Evolutionary conservation across 2,888 invertebrate species (phyloP), one percentile per base, ranked within the genome.

Genomic region (Frankliniella fusca): DNA sequence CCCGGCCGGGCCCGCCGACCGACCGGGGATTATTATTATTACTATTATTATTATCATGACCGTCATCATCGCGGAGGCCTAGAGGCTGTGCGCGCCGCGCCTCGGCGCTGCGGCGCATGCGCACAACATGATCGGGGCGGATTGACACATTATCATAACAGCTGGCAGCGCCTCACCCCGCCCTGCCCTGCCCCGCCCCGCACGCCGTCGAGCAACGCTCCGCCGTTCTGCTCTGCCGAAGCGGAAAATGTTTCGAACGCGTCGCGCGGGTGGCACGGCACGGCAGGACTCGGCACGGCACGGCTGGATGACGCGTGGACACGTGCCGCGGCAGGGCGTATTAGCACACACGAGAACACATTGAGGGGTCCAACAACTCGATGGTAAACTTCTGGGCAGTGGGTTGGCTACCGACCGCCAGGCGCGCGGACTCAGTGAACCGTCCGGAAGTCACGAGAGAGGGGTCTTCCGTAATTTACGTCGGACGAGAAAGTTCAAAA

Each of bases 111-210:
- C 38, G 10, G 54, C 54, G 20, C 18, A 54, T 18, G 61, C 61
- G 27, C 70, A 27, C 70, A 11, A 23, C 70, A 76, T 27, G 70
- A 76, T 76, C 70, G 70, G 70, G 23, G 23, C 70, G 12, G 70
- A 76, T 76, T 76, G 70, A 76, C 70, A 76, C 70, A 76, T 76
- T 76, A 76, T 76, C 70, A 76, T 76, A 76, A 76, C 70, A 76
- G 70, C 70, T 76, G 70, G 12, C 1, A 1, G 5, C 54, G 61
- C 61, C 20, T 18, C 61, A 15, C 61, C 20, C 61, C 20, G 15
- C 61, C 15, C 18, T 18, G 61, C 61, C 61, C 61, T 18, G 61
- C 61, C 12, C 54, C 18, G 15, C 61, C 70, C 70, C 10, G 70
- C 70, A 27, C 23, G 70, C 3, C 54, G 70, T 70, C 23, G 70